Conservation (phyloP, 2,797 vertebrate genomes). For the Cephalopachus bancanus region DNA sequence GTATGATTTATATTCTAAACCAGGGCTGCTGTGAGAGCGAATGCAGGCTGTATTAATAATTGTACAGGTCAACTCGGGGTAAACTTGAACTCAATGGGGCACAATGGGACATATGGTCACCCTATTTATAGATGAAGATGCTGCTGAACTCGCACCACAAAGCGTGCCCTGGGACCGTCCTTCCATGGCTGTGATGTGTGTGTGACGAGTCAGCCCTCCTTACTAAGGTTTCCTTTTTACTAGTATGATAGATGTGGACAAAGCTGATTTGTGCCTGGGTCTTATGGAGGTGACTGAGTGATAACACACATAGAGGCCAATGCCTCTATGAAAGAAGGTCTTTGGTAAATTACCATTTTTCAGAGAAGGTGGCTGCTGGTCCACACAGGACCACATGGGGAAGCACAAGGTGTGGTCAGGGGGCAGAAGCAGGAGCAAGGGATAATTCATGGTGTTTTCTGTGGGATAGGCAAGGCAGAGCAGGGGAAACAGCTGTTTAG, state of each 20-base stretch:
- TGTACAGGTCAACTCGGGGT: conserved; percentile 10
- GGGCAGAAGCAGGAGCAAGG: background rate
- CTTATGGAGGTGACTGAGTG: background rate
- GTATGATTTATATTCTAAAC: conserved; percentile 50
- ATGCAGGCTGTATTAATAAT: background rate
- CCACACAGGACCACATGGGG: background rate
- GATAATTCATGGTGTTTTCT: background rate
- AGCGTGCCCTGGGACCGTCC: background rate
- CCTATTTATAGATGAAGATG: conserved; percentile 71
- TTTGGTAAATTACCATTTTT: conserved; percentile 21
- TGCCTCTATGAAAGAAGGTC: background rate
- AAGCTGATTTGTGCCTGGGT: background rate
- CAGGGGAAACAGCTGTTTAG: background rate
- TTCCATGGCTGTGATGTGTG: background rate
- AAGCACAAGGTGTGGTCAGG: background rate
- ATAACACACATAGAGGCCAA: background rate
- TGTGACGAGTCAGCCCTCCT: background rate
- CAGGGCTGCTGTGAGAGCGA: background rate
- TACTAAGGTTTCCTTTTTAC: background rate
- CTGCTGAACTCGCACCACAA: conserved; percentile 16
- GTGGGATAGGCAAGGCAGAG: background rate
- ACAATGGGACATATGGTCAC: conserved; percentile 57
- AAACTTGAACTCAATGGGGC: conserved; percentile 24
- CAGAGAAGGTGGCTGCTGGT: background rate
- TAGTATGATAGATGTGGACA: background rate